Evolutionary conservation across 1,140 invertebrate genomes (phyloP), one percentile per base, ranked within the genome.

Genomic region (Eriocheir sinensis): DNA sequence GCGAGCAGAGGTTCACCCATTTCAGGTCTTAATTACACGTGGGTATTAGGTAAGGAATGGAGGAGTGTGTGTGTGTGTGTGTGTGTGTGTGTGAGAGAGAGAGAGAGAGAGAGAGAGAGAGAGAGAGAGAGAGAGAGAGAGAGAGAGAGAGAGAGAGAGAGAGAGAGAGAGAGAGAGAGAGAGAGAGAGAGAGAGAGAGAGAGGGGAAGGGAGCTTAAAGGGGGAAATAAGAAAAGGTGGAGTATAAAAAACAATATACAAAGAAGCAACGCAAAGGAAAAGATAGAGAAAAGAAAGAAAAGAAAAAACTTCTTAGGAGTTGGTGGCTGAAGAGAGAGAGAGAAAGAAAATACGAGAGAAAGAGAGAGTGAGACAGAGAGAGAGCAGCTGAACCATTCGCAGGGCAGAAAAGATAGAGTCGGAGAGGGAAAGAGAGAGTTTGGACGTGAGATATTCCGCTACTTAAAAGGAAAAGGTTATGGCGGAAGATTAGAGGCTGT

Each of bases 51-150:
- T 86, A 41, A 41, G 83, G 83, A 86, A 86, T 38, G 3, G 83
- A 81, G 80, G 80, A 81, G 80, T 6, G 80, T 8, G 80, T 6
- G 34, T 6, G n/a, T 8, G 80, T 8, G n/a, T 8, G 80, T 6
- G n/a, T 6, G 80, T 6, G 80, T 6, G 34, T 6, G 80, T 8
- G 34, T 6, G 80, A 30, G 80, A 81, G 80, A 81, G 80, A 81
- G n/a, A 81, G 80, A 36, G 34, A 36, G 80, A 81, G n/a, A 81
- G 80, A 41, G 83, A 17, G 36, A 34, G 30, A 8, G 8, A n/a
- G 2, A 32, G 83, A 40, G 83, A 86, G 83, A 86, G 83, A 36
- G 83, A 36, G 21, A 86, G 83, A 86, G 36, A 86, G 83, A 41
- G 83, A 40, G 81, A 34, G 38, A 27, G 81, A 40, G 38, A 40